phyloP scores from a whole-genome alignment of 2,888 invertebrate genomes.

The Graphium colonna region DNA sequence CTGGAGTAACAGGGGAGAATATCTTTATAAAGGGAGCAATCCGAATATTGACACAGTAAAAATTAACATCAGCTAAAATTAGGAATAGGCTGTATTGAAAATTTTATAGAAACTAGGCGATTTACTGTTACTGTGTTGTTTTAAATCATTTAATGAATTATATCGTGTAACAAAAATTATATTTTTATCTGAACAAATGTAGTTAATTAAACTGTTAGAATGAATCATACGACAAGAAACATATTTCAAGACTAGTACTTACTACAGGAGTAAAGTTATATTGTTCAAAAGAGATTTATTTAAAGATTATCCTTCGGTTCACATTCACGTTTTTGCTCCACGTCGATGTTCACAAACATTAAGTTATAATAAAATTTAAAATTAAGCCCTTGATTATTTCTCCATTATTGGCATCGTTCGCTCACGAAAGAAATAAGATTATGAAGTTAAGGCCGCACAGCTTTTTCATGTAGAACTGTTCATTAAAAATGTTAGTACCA shows the following conservation, averaged over 20 bases:
- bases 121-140: too few species aligned
- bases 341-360: constrained; percentile 4
- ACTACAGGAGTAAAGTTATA: neutral
- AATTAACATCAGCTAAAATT: too few species aligned
- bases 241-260: neutral
- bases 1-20: too few species aligned
- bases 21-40: too few species aligned
- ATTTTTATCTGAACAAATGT: too few species aligned
- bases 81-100: too few species aligned
- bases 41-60: too few species aligned
- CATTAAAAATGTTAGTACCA: constrained; percentile 12
- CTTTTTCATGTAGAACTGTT: constrained; percentile 15
- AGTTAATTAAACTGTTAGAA: too few species aligned
- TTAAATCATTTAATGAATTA: too few species aligned
- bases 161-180: too few species aligned
- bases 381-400: constrained; percentile 47
- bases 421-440: constrained; percentile 16
- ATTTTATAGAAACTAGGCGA: too few species aligned
- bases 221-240: neutral
- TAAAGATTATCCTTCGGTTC: neutral
- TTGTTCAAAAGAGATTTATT: neutral
- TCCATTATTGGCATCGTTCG: constrained; percentile 32
- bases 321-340: neutral
- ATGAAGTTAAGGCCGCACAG: constrained; percentile 14
- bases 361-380: constrained; percentile 26